Evolutionary conservation across 2,113 vertebrate species (phyloP).

Genomic region (Axis porcinus): DNA sequence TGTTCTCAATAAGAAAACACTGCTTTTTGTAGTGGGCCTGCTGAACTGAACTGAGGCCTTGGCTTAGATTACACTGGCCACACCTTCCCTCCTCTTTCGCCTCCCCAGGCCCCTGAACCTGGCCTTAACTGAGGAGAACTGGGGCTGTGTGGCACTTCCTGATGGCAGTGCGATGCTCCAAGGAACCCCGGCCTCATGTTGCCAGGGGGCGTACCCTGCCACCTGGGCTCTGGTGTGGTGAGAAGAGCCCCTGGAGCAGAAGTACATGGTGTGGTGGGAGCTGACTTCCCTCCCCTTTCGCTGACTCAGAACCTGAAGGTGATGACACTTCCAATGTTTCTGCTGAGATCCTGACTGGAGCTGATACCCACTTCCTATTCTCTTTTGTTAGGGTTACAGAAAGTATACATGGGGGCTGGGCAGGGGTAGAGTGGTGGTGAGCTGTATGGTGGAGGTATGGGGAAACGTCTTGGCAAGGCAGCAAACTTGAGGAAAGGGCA

Average conservation of each 20-base stretch:
- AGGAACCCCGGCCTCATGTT: neutral
- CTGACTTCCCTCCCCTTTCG: neutral
- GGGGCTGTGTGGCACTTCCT: neutral
- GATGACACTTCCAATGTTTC: neutral
- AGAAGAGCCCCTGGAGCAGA: neutral
- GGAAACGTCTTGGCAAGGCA: neutral
- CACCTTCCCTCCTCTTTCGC: neutral
- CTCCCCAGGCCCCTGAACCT: neutral
- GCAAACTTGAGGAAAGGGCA: neutral
- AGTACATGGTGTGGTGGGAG: neutral
- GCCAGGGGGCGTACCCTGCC: neutral
- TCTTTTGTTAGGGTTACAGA: neutral
- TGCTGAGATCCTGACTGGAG: neutral
- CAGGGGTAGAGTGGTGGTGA: neutral
- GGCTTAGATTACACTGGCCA: neutral
- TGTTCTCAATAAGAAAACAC: neutral
- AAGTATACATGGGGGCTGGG: neutral
- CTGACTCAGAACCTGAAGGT: neutral
- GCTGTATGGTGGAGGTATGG: neutral
- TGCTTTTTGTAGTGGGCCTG: neutral
- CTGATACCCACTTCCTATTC: neutral
- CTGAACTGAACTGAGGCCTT: neutral
- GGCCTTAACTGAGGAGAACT: neutral
- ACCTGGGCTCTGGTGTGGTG: neutral
- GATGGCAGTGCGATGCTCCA: neutral